A percentile compares a stretch with the other conserved stretches of the same genome.
Conservation (phyloP, 1,140 invertebrate species). For the Bombus vancouverensis region DNA sequence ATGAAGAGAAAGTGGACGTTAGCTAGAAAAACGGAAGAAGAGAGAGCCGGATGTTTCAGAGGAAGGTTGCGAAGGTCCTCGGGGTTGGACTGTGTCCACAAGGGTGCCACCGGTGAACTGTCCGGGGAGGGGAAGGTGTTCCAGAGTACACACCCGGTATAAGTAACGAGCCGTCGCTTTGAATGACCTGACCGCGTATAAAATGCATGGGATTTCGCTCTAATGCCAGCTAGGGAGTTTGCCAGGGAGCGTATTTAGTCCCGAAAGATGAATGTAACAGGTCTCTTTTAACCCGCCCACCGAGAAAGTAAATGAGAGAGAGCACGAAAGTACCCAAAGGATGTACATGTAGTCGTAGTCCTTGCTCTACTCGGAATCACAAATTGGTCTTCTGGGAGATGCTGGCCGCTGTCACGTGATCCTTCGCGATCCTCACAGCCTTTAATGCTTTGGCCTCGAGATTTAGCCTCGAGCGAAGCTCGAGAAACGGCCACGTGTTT, state of each 20-base stretch:
- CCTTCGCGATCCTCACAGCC: slow-evolving; percentile 42
- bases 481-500: slow-evolving; percentile 8
- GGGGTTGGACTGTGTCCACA: slow-evolving; percentile 71
- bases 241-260: slow-evolving; percentile 73
- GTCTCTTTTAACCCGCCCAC: slow-evolving; percentile 73
- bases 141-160: slow-evolving; percentile 73
- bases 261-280: slow-evolving; percentile 78
- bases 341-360: slow-evolving; percentile 56
- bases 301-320: slow-evolving; percentile 65
- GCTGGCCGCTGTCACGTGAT: slow-evolving; percentile 30
- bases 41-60: slow-evolving; percentile 41
- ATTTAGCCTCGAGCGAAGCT: slow-evolving; percentile 19
- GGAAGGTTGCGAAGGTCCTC: slow-evolving; percentile 61
- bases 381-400: slow-evolving; percentile 61
- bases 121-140: slow-evolving; percentile 31
- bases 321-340: slow-evolving; percentile 60
- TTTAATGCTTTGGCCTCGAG: slow-evolving; percentile 47
- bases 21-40: slow-evolving; percentile 47
- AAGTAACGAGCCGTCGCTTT: slow-evolving; percentile 69
- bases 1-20: slow-evolving; percentile 55
- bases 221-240: slow-evolving; percentile 74
- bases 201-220: slow-evolving; percentile 81
- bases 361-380: slow-evolving; percentile 61
- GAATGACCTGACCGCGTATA: slow-evolving; percentile 79
- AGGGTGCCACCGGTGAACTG: slow-evolving; percentile 63